Conservation (phyloP, 2,797 vertebrate species). For the Apogon hyalosoma region DNA sequence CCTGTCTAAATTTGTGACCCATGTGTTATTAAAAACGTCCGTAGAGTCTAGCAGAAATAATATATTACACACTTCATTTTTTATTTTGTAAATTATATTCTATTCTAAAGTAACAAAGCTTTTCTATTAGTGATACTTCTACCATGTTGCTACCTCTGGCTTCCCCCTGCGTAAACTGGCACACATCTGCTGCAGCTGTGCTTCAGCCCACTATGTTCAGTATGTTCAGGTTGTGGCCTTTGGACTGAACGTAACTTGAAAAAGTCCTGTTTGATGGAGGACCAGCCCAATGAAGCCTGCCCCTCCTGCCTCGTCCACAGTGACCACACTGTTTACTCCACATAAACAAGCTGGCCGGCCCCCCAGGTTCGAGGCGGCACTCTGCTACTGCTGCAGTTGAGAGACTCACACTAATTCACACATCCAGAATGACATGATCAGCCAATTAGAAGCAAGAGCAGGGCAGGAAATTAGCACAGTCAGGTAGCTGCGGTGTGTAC, state of each 20-base stretch:
- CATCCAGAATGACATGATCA: conserved; percentile 75
- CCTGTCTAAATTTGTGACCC: conserved; percentile 27
- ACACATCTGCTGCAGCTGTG: conserved; percentile 65
- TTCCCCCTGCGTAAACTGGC: conserved; percentile 48
- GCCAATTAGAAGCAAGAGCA: conserved; percentile 76
- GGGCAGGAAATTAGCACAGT: conserved; percentile 74
- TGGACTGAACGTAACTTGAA: conserved; percentile 57
- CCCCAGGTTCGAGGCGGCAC: conserved; percentile 69
- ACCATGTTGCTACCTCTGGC: conserved; percentile 29
- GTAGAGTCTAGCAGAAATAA: conserved; percentile 25
- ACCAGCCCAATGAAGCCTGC: conserved; percentile 43
- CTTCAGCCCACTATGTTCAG: conserved; percentile 33
- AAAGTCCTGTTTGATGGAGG: conserved; percentile 69
- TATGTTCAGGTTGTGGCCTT: conserved; percentile 50
- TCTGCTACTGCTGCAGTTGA: conserved; percentile 47
- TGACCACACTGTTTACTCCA: conserved; percentile 83
- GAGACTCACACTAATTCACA: conserved; percentile 72
- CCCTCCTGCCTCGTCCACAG: conserved; percentile 75
- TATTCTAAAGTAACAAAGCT: conserved; percentile 4
- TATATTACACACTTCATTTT: conserved; percentile 19
- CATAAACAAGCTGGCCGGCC: conserved; percentile 77
- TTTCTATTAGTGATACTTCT: conserved; percentile 29
- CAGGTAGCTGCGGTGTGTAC: conserved; percentile 71
- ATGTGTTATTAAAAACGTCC: conserved; percentile 34
- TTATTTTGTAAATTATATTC: conserved; percentile 3